Evolutionary conservation across 1,140 invertebrate genomes (phyloP).

Genomic region (Rhopalosiphum maidis): DNA sequence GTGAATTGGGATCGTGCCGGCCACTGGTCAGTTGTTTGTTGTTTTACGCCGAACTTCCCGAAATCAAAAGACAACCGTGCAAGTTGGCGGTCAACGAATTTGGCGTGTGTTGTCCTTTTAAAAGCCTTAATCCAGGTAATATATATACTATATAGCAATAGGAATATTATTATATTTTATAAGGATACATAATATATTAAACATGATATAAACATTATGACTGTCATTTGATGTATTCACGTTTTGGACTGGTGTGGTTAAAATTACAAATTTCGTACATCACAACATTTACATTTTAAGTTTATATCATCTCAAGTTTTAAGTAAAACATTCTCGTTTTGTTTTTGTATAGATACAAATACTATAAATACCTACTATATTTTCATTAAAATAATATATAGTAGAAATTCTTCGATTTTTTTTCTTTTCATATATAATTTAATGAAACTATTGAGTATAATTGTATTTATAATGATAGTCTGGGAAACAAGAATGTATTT

Average conservation of each 20-base stretch:
- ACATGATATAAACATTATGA: not conserved
- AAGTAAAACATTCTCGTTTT: not conserved
- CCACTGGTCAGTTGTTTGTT: conserved; percentile 64
- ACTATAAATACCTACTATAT: not conserved
- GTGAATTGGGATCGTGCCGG: conserved; percentile 63
- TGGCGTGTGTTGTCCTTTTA: conserved; percentile 64
- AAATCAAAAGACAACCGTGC: conserved; percentile 64
- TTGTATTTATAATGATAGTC: not conserved
- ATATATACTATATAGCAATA: not conserved
- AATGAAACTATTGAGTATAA: not conserved
- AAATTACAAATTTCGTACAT: not conserved
- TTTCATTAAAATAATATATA: not conserved
- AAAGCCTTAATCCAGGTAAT: conserved; percentile 55
- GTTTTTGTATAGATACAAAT: not conserved
- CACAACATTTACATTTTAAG: not conserved
- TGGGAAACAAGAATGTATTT: not conserved
- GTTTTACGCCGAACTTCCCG: conserved; percentile 65
- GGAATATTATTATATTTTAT: not conserved
- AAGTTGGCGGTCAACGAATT: conserved; percentile 61
- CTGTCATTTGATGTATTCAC: too few relatives aligned
- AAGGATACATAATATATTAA: not conserved
- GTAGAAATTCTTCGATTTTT: not conserved
- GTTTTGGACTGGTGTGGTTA: not conserved
- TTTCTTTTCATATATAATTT: not conserved
- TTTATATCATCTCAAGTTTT: not conserved